phyloP scores from a whole-genome alignment of 2,113 vertebrate genomes.

The Etia nguti region DNA sequence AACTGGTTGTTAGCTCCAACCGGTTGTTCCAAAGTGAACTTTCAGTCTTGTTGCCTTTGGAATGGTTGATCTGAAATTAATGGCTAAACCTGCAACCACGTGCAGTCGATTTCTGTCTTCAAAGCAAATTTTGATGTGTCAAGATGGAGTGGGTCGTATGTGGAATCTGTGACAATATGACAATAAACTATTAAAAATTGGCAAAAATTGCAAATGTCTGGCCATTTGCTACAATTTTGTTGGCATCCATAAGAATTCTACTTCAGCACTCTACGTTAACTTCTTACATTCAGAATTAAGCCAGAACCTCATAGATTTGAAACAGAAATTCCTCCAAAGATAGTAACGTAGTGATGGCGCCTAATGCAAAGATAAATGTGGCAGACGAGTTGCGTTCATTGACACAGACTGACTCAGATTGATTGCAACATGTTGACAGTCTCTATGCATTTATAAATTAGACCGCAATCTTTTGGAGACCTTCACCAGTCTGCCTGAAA shows the following conservation, averaged over 20 bases:
- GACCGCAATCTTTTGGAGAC: background rate
- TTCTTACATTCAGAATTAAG: background rate
- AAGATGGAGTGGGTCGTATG: too few relatives aligned
- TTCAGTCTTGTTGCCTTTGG: too few relatives aligned
- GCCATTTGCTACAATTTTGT: background rate
- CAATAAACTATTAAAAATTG: too few relatives aligned
- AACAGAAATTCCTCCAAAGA: background rate
- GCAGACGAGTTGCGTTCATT: background rate
- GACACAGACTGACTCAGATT: background rate
- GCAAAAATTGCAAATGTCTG: background rate
- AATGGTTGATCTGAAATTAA: too few relatives aligned
- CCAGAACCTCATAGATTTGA: background rate
- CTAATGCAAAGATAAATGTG: background rate
- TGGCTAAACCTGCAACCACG: too few relatives aligned
- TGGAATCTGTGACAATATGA: too few relatives aligned
- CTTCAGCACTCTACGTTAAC: background rate
- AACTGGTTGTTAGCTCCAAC: accelerated
- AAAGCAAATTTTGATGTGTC: too few relatives aligned
- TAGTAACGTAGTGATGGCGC: background rate
- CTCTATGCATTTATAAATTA: background rate
- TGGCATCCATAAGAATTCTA: background rate
- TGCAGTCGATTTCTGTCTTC: too few relatives aligned
- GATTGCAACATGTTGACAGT: background rate
- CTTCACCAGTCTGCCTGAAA: too few relatives aligned
- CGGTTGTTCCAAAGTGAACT: background rate